Evolutionary conservation across 2,113 vertebrate genomes (phyloP), one percentile per base, ranked within the genome.

Genomic region (Microcebus griseorufus): DNA sequence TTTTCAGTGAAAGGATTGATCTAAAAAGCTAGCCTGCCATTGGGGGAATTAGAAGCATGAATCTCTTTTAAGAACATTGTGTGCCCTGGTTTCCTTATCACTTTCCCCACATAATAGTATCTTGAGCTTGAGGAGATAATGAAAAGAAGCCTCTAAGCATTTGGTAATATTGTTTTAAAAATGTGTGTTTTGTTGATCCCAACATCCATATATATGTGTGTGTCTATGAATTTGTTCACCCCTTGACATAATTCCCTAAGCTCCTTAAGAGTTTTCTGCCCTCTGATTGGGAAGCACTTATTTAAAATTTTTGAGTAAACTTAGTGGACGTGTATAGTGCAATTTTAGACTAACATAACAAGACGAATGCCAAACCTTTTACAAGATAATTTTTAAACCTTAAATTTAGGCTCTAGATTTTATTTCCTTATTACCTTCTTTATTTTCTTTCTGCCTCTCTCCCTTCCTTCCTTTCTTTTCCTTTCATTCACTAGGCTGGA

Each of bases 1-100:
- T 90, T 92, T 94, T 91, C 51, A 82, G 58, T 70, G 45, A 53
- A 76, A 93, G 7, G 18, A 39, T 48, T 92, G 78, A 85, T 75
- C 32, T 45, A n/a, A 81, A 84, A 84, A 53, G 23, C 42, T 25
- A 39, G 34, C 10, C 65, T 72, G 51, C 20, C 58, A 20, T 89
- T 55, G 85, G 13, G 76, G 12, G 53, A 97, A 86, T 67, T 62
- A 70, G 48, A 92, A 58, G 3, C 25, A 25, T 4, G 23, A 58
- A 58, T 81, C 51, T 80, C 55, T 94, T 84, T 85, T 20, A 76
- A 88, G 42, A 94, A 51, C 72, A 88, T 55, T 34, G 11, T 55
- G 11, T 84, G 5, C 8, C 53, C 39, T 84, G 11, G 75, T 48
- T 48, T 67, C 11, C 37, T 95, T 65, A 85, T 64, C 32, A 70